Percentiles rank a stretch among this genome's conserved stretches.
These are phyloP conservation scores for Agonopterix arenella DNA, from an alignment of 2,888 invertebrate species.

Conservation along the genomic window DNA sequence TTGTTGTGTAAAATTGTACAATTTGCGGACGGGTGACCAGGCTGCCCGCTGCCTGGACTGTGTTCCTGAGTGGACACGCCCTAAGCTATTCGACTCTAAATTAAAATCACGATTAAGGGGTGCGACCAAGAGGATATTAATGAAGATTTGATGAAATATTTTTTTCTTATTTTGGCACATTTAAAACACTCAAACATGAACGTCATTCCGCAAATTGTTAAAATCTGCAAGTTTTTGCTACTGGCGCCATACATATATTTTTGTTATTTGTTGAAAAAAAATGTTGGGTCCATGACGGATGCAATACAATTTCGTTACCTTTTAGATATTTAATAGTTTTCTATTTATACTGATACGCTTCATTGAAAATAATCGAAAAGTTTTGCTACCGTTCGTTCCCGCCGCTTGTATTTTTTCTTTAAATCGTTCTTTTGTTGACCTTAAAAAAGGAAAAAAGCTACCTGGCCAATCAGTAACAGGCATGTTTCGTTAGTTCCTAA, in stretches of 20 bases:
- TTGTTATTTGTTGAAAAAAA: conserved; percentile 7
- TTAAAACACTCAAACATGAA: background rate
- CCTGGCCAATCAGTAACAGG: conserved; percentile 36
- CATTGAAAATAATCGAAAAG: conserved; percentile 53
- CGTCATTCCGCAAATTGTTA: conserved; percentile 7
- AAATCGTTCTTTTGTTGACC: conserved; percentile 30
- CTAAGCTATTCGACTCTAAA: conserved; percentile 30
- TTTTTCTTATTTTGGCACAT: no score
- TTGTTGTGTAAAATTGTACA: conserved; percentile 65
- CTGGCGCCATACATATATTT: conserved; percentile 49
- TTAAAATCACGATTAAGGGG: conserved; percentile 23
- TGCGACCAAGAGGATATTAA: conserved; percentile 2
- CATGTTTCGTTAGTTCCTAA: conserved; percentile 52
- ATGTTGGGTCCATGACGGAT: conserved; percentile 33
- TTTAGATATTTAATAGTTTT: conserved; percentile 54
- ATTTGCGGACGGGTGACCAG: conserved; percentile 57
- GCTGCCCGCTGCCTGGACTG: conserved; percentile 8
- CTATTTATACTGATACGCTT: conserved; percentile 60
- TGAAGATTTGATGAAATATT: no score
- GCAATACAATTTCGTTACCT: conserved; percentile 31
- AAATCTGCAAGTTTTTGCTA: conserved; percentile 24
- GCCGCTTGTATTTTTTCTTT: conserved; percentile 33
- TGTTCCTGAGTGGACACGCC: conserved; percentile 31
- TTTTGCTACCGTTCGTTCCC: conserved; percentile 67
- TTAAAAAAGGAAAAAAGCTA: conserved; percentile 44